Evolutionary conservation across 2,797 vertebrate species (phyloP), one percentile per base, ranked within the genome.

Genomic region (Phylloscopus collybita): DNA sequence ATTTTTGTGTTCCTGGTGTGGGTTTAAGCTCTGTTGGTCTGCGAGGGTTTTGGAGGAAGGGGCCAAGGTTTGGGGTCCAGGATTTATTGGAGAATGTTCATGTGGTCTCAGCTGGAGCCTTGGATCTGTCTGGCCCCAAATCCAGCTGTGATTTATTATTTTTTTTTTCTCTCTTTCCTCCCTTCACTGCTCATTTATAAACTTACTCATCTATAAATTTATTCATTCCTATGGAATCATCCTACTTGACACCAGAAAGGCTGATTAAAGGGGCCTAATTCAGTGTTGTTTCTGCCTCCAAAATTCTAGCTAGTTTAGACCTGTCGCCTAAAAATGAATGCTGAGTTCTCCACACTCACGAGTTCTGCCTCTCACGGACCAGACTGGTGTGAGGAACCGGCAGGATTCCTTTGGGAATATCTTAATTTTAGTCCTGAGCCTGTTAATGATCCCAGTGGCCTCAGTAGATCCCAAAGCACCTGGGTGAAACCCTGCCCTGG

Each of bases 381-480:
- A 40, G 78, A 17, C 19, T 16, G 44, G 30, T 38, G 45, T 75
- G 66, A 45, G 40, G 25, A 74, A 27, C 10, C 1, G 3, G 27
- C 26, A 51, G 67, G 15, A 27, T 44, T 44, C 23, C 53, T 57
- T 66, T 27, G 45, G 62, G n/a, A 32, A 66, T 38, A 3, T 21
- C 21, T 70, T 2, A 0, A 2, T 50, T 70, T 49, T 40, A 19
- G 11, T 47, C 4, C 5, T 18, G n/a, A 79, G 53, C 57, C 57
- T 49, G 1, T 13, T 8, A 4, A 11, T 2, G 25, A 30, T 73
- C 22, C 51, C 3, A 0, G 12, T 0, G 22, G 78, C 36, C 62
- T 36, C 19, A 9, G 42, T 10, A 12, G 30, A 60, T 12, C 32
- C 32, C 18, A 0, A 22, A 17, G 65, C 60, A 34, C 25, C 7